A percentile compares a stretch with the other conserved stretches of the same genome.
Conservation (phyloP, 2,113 vertebrate species). For the Cryptotis parvus region DNA sequence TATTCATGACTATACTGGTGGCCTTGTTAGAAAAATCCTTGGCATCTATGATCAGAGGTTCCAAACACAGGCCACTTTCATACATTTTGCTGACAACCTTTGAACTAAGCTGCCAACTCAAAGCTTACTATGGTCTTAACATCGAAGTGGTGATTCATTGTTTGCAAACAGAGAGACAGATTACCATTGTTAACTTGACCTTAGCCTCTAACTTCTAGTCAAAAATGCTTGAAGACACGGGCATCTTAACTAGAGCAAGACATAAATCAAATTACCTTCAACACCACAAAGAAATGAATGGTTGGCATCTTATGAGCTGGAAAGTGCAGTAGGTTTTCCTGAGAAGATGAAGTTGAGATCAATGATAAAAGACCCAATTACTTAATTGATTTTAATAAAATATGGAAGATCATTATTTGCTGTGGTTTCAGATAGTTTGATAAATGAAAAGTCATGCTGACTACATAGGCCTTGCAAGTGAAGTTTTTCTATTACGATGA, state of each 20-base stretch:
- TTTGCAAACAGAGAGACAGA: slow-evolving; percentile 78
- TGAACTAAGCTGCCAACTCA: slow-evolving; percentile 78
- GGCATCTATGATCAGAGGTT: slow-evolving; percentile 59
- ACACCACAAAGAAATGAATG: slow-evolving; percentile 71
- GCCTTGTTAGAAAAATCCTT: slow-evolving; percentile 75
- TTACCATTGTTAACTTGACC: slow-evolving; percentile 73
- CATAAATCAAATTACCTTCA: slow-evolving; percentile 84
- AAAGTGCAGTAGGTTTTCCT: slow-evolving; percentile 61
- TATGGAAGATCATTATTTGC: slow-evolving; percentile 69
- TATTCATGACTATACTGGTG: slow-evolving; percentile 68
- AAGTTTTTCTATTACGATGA: slow-evolving; percentile 30
- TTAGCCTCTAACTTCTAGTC: slow-evolving; percentile 73
- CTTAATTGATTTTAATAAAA: slow-evolving; percentile 83
- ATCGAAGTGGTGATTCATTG: slow-evolving; percentile 78
- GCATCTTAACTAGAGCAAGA: slow-evolving; percentile 77
- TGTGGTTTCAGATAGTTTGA: slow-evolving; percentile 4
- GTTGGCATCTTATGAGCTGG: slow-evolving; percentile 39
- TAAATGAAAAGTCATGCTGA: slow-evolving; percentile 37
- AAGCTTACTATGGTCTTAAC: slow-evolving; percentile 74
- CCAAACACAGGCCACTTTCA: slow-evolving; percentile 67
- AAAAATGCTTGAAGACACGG: slow-evolving; percentile 58
- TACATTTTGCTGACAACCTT: slow-evolving; percentile 81
- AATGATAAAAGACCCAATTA: slow-evolving; percentile 77
- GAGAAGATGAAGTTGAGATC: slow-evolving; percentile 70
- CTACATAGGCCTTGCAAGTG: rapidly evolving